Evolutionary conservation across 2,797 vertebrate species (phyloP).

Genomic region (Uromys caudimaculatus): DNA sequence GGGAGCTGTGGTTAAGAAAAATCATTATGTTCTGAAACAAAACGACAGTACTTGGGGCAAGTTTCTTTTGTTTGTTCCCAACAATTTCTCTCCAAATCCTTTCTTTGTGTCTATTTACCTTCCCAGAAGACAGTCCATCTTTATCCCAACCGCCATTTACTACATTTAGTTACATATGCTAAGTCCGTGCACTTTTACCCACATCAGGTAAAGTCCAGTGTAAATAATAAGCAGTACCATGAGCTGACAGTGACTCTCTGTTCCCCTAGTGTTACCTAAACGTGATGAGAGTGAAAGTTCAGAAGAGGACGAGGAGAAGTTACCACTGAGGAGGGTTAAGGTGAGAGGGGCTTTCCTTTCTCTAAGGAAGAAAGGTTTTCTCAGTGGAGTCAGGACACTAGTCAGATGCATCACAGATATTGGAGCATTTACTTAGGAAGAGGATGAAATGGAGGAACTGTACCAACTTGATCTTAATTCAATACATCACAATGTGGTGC

Average conservation of each 20-base stretch:
- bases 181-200: background rate
- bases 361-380: background rate
- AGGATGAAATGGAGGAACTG: background rate
- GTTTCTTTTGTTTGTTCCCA: background rate
- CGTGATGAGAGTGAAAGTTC: rapidly evolving
- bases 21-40: background rate
- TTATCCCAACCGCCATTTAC: background rate
- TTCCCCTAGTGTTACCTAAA: background rate
- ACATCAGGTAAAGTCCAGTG: background rate
- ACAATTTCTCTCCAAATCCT: background rate
- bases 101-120: background rate
- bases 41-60: no score
- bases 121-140: background rate
- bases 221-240: background rate
- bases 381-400: background rate
- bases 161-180: background rate
- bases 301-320: rapidly evolving
- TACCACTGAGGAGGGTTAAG: background rate
- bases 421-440: background rate
- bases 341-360: background rate
- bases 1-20: background rate
- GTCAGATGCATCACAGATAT: background rate
- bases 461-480: background rate
- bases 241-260: background rate
- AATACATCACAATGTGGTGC: background rate